Base-by-base conservation (phyloP, 2,888 invertebrate species). In the Pediacus dermestoides region DNA sequence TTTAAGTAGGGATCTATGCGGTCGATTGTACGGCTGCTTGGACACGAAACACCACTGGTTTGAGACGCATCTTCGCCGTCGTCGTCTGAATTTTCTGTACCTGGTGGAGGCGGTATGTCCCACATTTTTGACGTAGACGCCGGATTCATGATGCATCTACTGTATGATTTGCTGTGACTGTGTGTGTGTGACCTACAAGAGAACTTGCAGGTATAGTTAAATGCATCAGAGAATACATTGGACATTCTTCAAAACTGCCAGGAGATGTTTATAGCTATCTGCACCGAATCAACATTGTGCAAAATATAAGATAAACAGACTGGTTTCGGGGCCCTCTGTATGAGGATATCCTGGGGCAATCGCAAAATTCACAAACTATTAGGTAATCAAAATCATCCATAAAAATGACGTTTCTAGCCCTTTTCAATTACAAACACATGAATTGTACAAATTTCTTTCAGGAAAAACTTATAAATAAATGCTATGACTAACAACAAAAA, bases 181-280 rank as follows among this genome's bases (percentile, higher is more conserved):
- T 58, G 54, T 52, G 46, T 46, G 59, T 52, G 58, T 51, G 55
- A 68, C 70, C 70, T 70, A 70, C 68, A 70, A 70, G 66, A 70
- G 70, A 70, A 70, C 70, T 70, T 69, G 67, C 67, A 70, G 68
- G 67, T 70, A 69, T 70, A 70, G 57, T 67, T 64, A 67, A 63
- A 66, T 64, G 66, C 61, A 58, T 62, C 58, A 55, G 52, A 55
- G 48, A 42, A 36, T 41, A 37, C 38, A 34, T 46, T 42, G 39
- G 48, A 52, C 48, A 51, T 46, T 51, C 52, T 52, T 52, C 46
- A 52, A 54, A 54, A 53, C 53, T 51, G 52, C 44, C 49, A 50
- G 44, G 42, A 42, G 32, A 31, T 16, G 25, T 30, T 40, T 40
- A 22, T n/a, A n/a, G n/a, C n/a, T n/a, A n/a, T n/a, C n/a, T n/a